Percentiles rank a stretch among this genome's conserved stretches.
phyloP scores from a whole-genome alignment of 2,797 vertebrate species.

The Eulemur albifrons region DNA sequence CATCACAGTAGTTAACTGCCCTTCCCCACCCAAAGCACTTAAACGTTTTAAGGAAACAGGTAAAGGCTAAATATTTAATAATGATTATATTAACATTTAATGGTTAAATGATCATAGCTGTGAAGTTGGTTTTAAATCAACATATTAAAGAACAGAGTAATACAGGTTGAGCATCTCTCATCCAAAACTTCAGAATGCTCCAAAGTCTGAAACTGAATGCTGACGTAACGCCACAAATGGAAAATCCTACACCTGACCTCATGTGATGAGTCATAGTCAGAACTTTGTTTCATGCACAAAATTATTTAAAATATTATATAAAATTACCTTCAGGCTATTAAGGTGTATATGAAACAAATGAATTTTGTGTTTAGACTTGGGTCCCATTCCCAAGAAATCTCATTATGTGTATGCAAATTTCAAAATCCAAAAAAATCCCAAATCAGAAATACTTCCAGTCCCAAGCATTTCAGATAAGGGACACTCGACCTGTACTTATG shows the following conservation, averaged over 20 bases:
- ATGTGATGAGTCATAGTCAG: not conserved
- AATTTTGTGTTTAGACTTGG: not conserved
- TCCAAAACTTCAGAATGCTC: not conserved
- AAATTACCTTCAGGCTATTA: not conserved
- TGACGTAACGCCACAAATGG: not conserved
- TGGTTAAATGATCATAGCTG: not conserved
- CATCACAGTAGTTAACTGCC: not conserved
- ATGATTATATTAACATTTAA: constrained; percentile 28
- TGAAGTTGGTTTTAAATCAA: constrained; percentile 17
- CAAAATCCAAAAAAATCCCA: not conserved
- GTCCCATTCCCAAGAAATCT: not conserved
- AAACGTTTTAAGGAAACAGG: constrained; percentile 34
- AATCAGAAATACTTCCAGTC: not conserved
- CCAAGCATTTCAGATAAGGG: not conserved
- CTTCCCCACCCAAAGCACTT: not conserved
- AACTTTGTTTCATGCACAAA: not conserved
- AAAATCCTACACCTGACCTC: not conserved
- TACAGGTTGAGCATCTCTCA: not conserved
- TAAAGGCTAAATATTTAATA: constrained; percentile 42
- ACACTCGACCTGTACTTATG: not conserved
- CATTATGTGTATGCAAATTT: not conserved
- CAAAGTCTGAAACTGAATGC: not conserved
- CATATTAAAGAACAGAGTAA: not conserved
- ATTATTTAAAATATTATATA: not conserved
- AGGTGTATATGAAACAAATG: not conserved